Evolutionary conservation across 2,113 vertebrate genomes (phyloP), one percentile per base, ranked within the genome.

Genomic region (Ochotona princeps): DNA sequence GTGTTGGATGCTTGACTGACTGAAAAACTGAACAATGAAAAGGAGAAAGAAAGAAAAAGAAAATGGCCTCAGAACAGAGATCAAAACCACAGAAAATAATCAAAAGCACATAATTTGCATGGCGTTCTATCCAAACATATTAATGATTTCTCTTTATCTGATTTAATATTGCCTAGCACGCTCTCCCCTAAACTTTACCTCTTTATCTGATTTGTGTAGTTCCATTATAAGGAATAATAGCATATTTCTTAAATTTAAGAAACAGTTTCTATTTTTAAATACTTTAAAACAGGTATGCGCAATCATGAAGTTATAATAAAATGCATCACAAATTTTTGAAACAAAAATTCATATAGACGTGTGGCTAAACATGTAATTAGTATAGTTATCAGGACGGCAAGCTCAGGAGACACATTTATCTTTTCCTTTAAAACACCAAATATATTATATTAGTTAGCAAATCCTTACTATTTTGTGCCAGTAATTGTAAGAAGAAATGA

Each of bases 11-110:
- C n/a, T 30, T 49, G 35, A 89, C 18, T 94, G 23, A 47, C 14
- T 44, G 51, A 92, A 94, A 83, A 96, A 44, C 17, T 20, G 8
- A 82, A 51, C 65, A 23, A 93, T 7, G 28, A 83, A 5, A 13
- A 89, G 5, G 10, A 26, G 35, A 35, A 20, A 95, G 12, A 12
- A 75, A 12, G 18, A 57, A 17, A 57, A 57, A 57, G 54, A 57
- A 57, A 57, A 57, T 5, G 15, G 54, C 13, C 54, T 57, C 54
- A 57, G 54, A 57, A 57, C 54, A 57, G 14, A 57, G 5, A 57
- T 15, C 54, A 57, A 57, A 57, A 44, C 38, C 54, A 20, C 54
- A 57, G 54, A 57, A 57, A 11, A 17, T 18, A 14, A 57, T 57
- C 54, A 32, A 66, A 94, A 28, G 65, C 7, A 57, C 6, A 85